phyloP scores from a whole-genome alignment of 2,888 invertebrate genomes.

The Athrips mouffetella region DNA sequence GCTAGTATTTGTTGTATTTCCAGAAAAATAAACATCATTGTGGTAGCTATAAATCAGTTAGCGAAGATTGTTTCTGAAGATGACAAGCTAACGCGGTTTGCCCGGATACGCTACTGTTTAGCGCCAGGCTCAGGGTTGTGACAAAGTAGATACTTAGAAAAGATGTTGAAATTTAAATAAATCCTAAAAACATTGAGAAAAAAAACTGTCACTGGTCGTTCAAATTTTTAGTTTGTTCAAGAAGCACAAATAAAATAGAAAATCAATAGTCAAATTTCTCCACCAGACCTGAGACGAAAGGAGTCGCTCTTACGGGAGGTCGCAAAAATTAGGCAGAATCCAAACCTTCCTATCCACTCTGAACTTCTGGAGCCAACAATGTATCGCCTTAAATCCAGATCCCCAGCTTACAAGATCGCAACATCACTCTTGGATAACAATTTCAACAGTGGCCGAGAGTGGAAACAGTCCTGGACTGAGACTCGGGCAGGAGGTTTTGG shows the following conservation, averaged over 20 bases:
- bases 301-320: too few relatives aligned
- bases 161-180: neutral
- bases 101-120: constrained; percentile 74
- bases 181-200: neutral
- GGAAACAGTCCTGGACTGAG: too few relatives aligned
- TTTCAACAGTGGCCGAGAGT: too few relatives aligned
- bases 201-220: neutral
- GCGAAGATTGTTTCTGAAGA: constrained; percentile 68
- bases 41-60: constrained; percentile 56
- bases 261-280: too few relatives aligned
- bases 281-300: too few relatives aligned
- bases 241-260: neutral
- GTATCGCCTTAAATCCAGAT: too few relatives aligned
- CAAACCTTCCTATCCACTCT: too few relatives aligned
- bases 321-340: too few relatives aligned
- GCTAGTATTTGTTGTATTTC: neutral
- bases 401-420: too few relatives aligned
- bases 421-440: too few relatives aligned
- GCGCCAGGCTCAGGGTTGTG: constrained; percentile 39
- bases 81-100: constrained; percentile 67
- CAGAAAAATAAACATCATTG: neutral
- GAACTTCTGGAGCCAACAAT: too few relatives aligned
- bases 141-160: neutral
- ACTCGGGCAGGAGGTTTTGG: too few relatives aligned
- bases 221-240: neutral